Base-by-base conservation (phyloP, 1,140 invertebrate species). In the Drosophila melanica region DNA sequence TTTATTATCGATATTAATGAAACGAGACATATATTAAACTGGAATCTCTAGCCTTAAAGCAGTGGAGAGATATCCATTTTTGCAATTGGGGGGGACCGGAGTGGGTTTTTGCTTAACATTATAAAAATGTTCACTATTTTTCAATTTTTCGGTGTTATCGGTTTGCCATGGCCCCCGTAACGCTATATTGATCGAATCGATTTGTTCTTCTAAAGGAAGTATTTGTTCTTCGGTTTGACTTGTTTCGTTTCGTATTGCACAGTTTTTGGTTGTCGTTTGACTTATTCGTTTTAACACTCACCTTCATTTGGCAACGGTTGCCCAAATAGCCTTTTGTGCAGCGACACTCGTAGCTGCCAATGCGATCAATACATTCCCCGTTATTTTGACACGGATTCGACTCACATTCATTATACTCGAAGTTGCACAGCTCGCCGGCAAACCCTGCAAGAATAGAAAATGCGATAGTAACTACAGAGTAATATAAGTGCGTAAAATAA, bases 321-420 rank as follows among this genome's bases (percentile, higher is more conserved):
- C 96, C 97, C 45, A 95, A 95, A 90, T 95, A 97, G 47, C 97
- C 97, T 51, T 95, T 93, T 3, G 94, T 94, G 91, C 97, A 98
- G 45, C 94, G 94, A 92, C 97, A 98, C 45, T 94, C 94, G 93
- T 96, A 98, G 63, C 95, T 95, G 84, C 95, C 96, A 62, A 94
- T 93, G 79, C 95, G 93, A 75, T 98, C 94, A 60, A 94, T 95
- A 92, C 97, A 98, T 11, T 95, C 95, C 59, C 96, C 97, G 18
- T 96, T 96, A 92, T 97, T 97, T 59, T 94, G 93, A 93, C 97
- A 98, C 5, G 98, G 98, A 63, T 95, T 94, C 27, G 95, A 96
- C 93, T 98, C 97, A 92, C 98, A 99, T 75, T 97, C 97, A 93
- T 98, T 98, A 75, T 95, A 94, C 75, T 95, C 95, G 70, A 95